These are phyloP conservation scores for Onychomys leucogaster DNA, from an alignment of 2,797 vertebrate species.

Conservation along the genomic window DNA sequence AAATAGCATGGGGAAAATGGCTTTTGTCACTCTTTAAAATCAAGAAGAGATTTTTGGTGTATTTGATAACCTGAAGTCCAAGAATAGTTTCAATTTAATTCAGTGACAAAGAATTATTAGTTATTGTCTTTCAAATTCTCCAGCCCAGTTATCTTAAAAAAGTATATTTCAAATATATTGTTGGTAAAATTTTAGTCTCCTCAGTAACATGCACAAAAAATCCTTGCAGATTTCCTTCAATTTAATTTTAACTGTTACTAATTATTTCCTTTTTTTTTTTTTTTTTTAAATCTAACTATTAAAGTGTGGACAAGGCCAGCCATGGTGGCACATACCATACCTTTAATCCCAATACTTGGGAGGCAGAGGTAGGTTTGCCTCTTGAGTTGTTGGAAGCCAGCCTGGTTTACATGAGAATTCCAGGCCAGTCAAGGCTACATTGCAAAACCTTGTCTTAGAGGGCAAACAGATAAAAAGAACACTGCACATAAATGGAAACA, in stretches of 20 bases:
- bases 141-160: conserved; percentile 28
- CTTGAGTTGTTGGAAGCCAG: not conserved
- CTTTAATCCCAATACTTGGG: not conserved
- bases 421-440: not conserved
- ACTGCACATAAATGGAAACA: not conserved
- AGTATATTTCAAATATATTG: not conserved
- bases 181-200: not conserved
- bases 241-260: conserved; percentile 73
- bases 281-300: conserved; percentile 58
- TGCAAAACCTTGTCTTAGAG: not conserved
- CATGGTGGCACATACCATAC: too few relatives aligned
- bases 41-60: conserved; percentile 6
- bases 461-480: not conserved
- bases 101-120: not conserved
- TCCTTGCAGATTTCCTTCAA: conserved; percentile 60
- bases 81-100: not conserved
- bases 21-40: conserved; percentile 52
- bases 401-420: not conserved
- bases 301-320: not conserved
- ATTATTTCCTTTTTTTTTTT: conserved; percentile 26
- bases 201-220: conserved; percentile 79
- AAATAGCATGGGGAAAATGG: conserved; percentile 46
- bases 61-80: not conserved
- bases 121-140: conserved; percentile 12
- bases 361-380: not conserved